phyloP scores from a whole-genome alignment of 2,797 vertebrate genomes.

The Falco peregrinus region DNA sequence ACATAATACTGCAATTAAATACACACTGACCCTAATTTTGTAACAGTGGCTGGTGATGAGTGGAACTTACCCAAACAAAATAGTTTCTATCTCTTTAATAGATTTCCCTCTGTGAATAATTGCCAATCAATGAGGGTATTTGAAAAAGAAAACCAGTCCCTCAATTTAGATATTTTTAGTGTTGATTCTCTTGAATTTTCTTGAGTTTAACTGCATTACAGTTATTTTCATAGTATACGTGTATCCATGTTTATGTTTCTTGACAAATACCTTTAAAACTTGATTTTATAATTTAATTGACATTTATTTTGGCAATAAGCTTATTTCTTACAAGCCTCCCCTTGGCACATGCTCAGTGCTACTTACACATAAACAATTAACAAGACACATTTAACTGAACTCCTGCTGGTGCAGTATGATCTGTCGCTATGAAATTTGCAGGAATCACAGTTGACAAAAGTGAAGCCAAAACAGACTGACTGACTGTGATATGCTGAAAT shows the following conservation, averaged over 20 bases:
- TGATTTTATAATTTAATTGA: slow-evolving; percentile 43
- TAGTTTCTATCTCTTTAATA: neutral
- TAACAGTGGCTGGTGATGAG: neutral
- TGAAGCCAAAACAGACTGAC: neutral
- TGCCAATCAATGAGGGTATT: neutral
- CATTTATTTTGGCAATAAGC: slow-evolving; percentile 64
- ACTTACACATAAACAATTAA: slow-evolving; percentile 67
- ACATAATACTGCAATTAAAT: neutral
- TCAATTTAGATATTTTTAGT: neutral
- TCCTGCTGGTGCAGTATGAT: slow-evolving; percentile 47
- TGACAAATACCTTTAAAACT: slow-evolving; percentile 56
- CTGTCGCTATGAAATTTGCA: slow-evolving; percentile 48
- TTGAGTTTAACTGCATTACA: neutral
- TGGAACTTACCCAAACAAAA: neutral
- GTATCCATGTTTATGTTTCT: neutral
- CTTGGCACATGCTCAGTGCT: slow-evolving; percentile 55
- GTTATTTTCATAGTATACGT: neutral
- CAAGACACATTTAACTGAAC: slow-evolving; percentile 58
- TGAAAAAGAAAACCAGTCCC: neutral
- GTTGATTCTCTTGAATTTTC: neutral
- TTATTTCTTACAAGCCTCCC: slow-evolving; percentile 49
- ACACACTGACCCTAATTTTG: neutral
- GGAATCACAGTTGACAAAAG: slow-evolving; percentile 36
- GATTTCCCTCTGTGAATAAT: neutral
- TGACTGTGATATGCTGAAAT: neutral